phyloP scores from a whole-genome alignment of 2,113 vertebrate genomes.

The Aegithalos caudatus region DNA sequence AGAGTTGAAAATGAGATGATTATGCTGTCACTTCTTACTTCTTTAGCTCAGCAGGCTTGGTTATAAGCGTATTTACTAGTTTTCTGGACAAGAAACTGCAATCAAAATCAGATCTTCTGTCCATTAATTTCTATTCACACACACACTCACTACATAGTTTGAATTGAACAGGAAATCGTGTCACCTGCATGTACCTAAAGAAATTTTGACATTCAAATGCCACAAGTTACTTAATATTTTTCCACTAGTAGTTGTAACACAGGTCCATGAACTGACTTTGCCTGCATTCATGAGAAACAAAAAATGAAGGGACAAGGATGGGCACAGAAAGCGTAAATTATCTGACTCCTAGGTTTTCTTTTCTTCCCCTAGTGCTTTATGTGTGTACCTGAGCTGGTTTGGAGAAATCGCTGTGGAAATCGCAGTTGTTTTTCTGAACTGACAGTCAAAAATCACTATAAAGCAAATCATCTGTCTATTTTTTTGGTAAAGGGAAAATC shows the following conservation, averaged over 20 bases:
- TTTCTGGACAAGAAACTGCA: neutral
- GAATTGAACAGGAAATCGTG: neutral
- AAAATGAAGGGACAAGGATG: neutral
- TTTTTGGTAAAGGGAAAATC: neutral
- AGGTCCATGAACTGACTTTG: neutral
- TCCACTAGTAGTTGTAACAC: neutral
- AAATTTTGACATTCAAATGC: neutral
- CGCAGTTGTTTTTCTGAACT: neutral
- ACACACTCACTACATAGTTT: neutral
- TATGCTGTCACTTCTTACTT: neutral
- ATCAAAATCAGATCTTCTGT: neutral
- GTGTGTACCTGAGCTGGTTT: neutral
- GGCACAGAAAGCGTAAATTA: neutral
- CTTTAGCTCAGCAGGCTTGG: neutral
- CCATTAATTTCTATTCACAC: neutral
- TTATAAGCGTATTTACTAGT: neutral
- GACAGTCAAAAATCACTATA: neutral
- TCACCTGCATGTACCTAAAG: rapidly evolving
- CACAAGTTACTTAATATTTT: neutral
- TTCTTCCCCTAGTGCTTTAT: neutral
- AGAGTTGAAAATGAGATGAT: neutral
- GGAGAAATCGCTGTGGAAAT: neutral
- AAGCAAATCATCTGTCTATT: neutral
- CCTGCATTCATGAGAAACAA: neutral
- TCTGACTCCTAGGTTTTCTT: neutral